These are phyloP conservation scores for Callimorpha dominula DNA, from an alignment of 2,888 invertebrate species.

Conservation along the genomic window DNA sequence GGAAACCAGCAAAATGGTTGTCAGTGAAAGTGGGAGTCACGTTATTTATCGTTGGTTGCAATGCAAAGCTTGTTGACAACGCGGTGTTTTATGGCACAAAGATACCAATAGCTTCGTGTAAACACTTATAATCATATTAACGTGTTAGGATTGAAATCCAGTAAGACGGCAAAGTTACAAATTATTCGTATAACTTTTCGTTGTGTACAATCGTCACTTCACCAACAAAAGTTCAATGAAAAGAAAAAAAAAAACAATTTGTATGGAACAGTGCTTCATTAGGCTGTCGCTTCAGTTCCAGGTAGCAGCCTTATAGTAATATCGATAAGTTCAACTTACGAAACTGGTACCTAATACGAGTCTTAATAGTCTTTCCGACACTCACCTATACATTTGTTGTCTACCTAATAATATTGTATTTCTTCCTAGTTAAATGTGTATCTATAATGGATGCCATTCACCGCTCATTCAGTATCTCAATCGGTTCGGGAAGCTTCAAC, in stretches of 20 bases:
- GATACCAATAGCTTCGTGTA: constrained; percentile 21
- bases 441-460: too few relatives aligned
- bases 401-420: neutral
- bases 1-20: constrained; percentile 70
- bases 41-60: constrained; percentile 60
- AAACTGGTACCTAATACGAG: neutral
- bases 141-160: neutral
- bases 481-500: neutral
- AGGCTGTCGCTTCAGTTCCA: too few relatives aligned
- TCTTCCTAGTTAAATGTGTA: neutral
- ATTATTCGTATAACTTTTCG: neutral
- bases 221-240: too few relatives aligned
- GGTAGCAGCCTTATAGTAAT: neutral
- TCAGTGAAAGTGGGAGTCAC: constrained; percentile 64
- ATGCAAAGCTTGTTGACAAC: constrained; percentile 44
- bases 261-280: too few relatives aligned
- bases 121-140: neutral
- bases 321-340: neutral
- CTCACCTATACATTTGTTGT: neutral
- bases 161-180: neutral
- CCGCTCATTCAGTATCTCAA: neutral
- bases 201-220: neutral
- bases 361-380: neutral
- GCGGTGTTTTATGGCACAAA: constrained; percentile 48
- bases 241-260: too few relatives aligned